These are phyloP conservation scores for Hydrophis major DNA, from an alignment of 2,797 vertebrate species.

Conservation along the genomic window DNA sequence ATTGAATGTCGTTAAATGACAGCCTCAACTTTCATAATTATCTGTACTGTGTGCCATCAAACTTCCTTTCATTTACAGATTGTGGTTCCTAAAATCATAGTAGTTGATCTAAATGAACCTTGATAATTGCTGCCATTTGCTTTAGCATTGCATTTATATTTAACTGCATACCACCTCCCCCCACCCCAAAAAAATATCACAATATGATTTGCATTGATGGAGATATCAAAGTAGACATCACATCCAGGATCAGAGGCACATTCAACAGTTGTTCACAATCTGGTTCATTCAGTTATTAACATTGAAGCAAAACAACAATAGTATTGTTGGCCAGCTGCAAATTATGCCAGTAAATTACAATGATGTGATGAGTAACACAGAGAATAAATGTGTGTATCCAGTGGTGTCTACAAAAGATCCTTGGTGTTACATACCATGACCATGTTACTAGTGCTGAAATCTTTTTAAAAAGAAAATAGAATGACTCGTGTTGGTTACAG, in stretches of 20 bases:
- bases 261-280: neutral
- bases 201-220: neutral
- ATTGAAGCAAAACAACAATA: neutral
- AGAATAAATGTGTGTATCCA: neutral
- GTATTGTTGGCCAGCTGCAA: neutral
- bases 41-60: conserved; percentile 5
- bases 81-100: neutral
- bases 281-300: neutral
- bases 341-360: neutral
- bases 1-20: neutral
- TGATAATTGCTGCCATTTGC: neutral
- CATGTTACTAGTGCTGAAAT: neutral
- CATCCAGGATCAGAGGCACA: neutral
- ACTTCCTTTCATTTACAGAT: conserved; percentile 16
- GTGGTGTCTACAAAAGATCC: neutral
- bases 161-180: neutral
- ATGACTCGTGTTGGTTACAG: neutral
- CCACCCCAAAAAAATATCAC: neutral
- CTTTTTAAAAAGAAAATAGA: neutral
- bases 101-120: conserved; percentile 6
- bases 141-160: neutral
- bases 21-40: neutral
- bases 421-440: neutral
- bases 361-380: neutral
- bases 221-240: neutral